Evolutionary conservation across 2,888 invertebrate genomes (phyloP).

Genomic region (Agrotis puta): DNA sequence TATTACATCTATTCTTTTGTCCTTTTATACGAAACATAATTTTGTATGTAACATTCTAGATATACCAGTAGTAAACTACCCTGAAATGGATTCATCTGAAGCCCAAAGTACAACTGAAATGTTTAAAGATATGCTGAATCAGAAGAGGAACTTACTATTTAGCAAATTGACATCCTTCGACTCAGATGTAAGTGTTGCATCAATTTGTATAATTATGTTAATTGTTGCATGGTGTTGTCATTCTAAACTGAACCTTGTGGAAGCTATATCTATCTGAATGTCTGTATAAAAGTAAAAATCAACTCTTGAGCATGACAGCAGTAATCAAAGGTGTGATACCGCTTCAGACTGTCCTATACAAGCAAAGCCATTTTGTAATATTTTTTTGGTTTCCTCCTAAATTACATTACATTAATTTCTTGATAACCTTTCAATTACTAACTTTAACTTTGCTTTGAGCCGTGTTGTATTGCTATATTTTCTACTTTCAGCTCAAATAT

Average conservation of each 20-base stretch:
- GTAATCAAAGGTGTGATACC: conserved; percentile 14
- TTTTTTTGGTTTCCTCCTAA: conserved; percentile 10
- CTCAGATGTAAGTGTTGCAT: conserved; percentile 94
- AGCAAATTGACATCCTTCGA: conserved; percentile 97
- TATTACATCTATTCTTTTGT: not conserved
- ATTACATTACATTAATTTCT: not conserved
- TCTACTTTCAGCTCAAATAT: conserved; percentile 27
- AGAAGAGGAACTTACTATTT: conserved; percentile 96
- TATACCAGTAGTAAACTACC: conserved; percentile 90
- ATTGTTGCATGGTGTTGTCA: conserved; percentile 76
- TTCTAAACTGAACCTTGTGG: conserved; percentile 41
- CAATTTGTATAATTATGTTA: conserved; percentile 13
- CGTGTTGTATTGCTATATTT: conserved; percentile 35
- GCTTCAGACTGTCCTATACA: conserved; percentile 23
- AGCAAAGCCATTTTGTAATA: conserved; percentile 14
- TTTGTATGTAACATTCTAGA: conserved; percentile 70
- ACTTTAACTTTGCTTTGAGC: conserved; percentile 27
- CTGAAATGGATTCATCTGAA: conserved; percentile 92
- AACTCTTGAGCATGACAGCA: conserved; percentile 68
- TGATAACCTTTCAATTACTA: conserved; percentile 4
- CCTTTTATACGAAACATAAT: not conserved
- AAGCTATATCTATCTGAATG: conserved; percentile 37
- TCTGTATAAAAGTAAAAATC: conserved; percentile 41
- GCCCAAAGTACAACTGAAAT: conserved; percentile 96
- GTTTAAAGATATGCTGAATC: conserved; percentile 98